Percentiles rank a stretch among this genome's conserved stretches.
Conservation (phyloP, 2,888 invertebrate genomes). For the Helicoverpa assulta region DNA sequence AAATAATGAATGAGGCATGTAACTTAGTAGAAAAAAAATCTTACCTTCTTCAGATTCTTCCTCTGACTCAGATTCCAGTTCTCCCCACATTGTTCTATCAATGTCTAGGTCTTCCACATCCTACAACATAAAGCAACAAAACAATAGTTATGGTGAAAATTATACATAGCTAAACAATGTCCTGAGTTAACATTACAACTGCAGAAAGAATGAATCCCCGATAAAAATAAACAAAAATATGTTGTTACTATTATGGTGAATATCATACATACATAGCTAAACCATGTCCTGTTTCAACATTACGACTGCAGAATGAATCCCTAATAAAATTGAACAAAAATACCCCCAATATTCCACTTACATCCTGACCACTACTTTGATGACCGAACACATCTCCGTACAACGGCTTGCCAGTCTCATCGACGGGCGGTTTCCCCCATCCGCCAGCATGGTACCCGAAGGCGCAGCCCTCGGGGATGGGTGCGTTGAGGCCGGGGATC, state of each 20-base stretch:
- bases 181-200: too few species aligned
- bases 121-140: slow-evolving; percentile 61
- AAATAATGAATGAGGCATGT: not conserved
- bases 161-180: too few species aligned
- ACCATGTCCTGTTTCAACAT: too few species aligned
- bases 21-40: not conserved
- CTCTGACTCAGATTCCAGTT: slow-evolving; percentile 97
- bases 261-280: too few species aligned
- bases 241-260: too few species aligned
- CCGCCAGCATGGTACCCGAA: slow-evolving; percentile 99
- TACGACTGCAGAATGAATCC: too few species aligned
- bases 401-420: slow-evolving; percentile 98
- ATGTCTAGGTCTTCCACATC: slow-evolving; percentile 92
- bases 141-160: too few species aligned
- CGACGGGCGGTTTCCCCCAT: slow-evolving; percentile 99
- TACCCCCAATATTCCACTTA: slow-evolving; percentile 74
- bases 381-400: slow-evolving; percentile 99
- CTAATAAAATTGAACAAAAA: too few species aligned
- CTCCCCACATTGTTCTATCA: slow-evolving; percentile 99
- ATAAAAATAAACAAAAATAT: too few species aligned
- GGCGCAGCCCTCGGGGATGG: slow-evolving; percentile 98
- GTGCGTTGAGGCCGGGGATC: slow-evolving; percentile 99
- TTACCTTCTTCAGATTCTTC: slow-evolving; percentile 93
- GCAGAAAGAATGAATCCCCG: too few species aligned
- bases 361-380: slow-evolving; percentile 93